Evolutionary conservation across 1,140 invertebrate genomes (phyloP), one percentile per base, ranked within the genome.

Genomic region (Drosophila leontia): DNA sequence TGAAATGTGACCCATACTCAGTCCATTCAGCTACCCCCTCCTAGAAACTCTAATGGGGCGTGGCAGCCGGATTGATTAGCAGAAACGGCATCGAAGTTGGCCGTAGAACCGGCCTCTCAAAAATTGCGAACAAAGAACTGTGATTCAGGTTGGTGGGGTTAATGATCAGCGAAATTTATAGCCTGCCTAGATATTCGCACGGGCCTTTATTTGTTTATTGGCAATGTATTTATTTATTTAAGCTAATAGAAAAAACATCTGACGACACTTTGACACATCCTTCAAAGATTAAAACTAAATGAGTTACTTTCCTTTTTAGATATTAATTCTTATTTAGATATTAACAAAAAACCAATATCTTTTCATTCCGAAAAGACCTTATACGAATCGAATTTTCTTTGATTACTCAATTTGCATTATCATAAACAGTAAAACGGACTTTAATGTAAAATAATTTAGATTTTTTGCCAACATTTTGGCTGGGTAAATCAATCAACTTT

Each of bases 1-100:
- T 82, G 80, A 74, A 78, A 78, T 82, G 57, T 50, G 80, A 82
- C 48, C 50, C 23, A 48, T 29, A n/a, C 23, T 9, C 13, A 15
- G 23, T 29, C 26, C 26, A 6, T n/a, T n/a, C n/a, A n/a, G n/a
- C n/a, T n/a, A n/a, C n/a, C n/a, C n/a, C n/a, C 48, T 15, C 35
- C n/a, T 29, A 23, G 23, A 19, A 32, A 17, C 47, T 68, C 48
- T 32, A 57, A 15, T n/a, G 63, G 39, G 48, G 67, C 63, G 67
- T 70, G 67, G 63, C 41, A 4, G 3, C 12, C 23, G 9, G 23
- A 9, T 47, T 71, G 69, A 72, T 72, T 71, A 72, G 17, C 13
- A 9, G n/a, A 50, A 48, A 41, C 15, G 5, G 8, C 45, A 47
- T 17, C 17, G 23, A 23, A 29, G 26, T 29, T 29, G 5, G 26